Evolutionary conservation across 2,797 vertebrate genomes (phyloP).

Genomic region (Salmo trutta): DNA sequence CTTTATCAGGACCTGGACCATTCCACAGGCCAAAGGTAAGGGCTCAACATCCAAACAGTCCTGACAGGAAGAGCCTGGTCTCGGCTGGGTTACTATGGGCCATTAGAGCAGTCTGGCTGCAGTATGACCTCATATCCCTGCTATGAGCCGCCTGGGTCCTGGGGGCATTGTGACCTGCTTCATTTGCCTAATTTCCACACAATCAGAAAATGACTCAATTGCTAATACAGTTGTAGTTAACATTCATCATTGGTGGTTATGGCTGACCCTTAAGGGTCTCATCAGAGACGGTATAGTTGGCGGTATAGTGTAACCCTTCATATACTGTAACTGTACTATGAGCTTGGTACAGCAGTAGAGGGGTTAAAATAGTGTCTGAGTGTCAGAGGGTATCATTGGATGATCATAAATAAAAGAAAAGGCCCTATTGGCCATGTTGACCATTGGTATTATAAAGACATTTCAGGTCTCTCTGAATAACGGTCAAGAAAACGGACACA

Average conservation of each 20-base stretch:
- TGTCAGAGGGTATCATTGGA: neutral
- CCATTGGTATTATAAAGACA: too few species aligned
- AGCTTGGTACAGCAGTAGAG: neutral
- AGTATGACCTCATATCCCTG: conserved; percentile 39
- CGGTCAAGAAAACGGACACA: too few species aligned
- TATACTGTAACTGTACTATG: neutral
- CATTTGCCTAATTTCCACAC: conserved; percentile 31
- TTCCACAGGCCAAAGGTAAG: conserved; percentile 13
- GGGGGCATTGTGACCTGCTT: conserved; percentile 21
- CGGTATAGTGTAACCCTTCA: neutral
- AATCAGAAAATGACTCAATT: neutral
- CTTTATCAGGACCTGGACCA: conserved; percentile 32
- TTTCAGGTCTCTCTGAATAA: too few species aligned
- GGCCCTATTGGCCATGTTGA: neutral
- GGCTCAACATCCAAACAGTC: neutral
- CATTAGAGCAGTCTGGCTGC: conserved; percentile 11
- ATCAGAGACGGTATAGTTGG: neutral
- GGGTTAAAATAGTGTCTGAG: neutral
- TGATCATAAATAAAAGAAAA: neutral
- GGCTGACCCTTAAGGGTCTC: neutral
- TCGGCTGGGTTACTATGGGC: neutral
- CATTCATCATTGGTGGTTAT: neutral
- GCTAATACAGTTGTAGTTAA: neutral
- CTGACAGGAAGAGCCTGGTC: neutral
- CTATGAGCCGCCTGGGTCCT: conserved; percentile 16